Percentiles rank a stretch among this genome's conserved stretches.
phyloP scores from a whole-genome alignment of 2,797 vertebrate genomes.

The Taenioides sp. region DNA sequence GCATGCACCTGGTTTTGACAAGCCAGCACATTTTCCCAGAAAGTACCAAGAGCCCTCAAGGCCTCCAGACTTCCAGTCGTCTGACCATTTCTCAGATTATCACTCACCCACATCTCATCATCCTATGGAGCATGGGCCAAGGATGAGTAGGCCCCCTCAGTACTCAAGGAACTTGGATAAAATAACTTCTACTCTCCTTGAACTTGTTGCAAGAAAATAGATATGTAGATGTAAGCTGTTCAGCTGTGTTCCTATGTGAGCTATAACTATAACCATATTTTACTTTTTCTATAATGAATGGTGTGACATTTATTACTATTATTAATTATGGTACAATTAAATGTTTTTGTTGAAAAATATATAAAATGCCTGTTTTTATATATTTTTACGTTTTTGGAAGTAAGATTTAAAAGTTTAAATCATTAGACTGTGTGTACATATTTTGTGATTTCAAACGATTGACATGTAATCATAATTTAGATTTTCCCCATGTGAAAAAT shows the following conservation, averaged over 20 bases:
- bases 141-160: slow-evolving; percentile 29
- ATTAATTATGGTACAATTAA: not conserved
- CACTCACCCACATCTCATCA: slow-evolving; percentile 34
- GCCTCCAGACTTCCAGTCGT: slow-evolving; percentile 26
- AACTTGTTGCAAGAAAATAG: slow-evolving; percentile 72
- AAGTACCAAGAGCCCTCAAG: slow-evolving; percentile 49
- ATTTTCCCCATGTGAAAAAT: not conserved
- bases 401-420: too few relatives aligned
- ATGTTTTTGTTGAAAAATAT: too few relatives aligned
- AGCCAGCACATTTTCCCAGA: slow-evolving; percentile 35
- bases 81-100: slow-evolving; percentile 41
- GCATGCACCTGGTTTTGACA: slow-evolving; percentile 28
- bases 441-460: not conserved
- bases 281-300: not conserved
- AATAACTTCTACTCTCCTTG: slow-evolving; percentile 71
- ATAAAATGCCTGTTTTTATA: too few relatives aligned
- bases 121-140: slow-evolving; percentile 32
- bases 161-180: slow-evolving; percentile 69
- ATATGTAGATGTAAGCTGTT: slow-evolving; percentile 39
- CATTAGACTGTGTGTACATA: too few relatives aligned
- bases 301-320: not conserved
- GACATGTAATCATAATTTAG: not conserved
- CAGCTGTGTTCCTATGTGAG: not conserved
- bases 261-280: not conserved
- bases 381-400: too few relatives aligned